Base-by-base conservation (phyloP, 2,888 invertebrate species). In the Mycalesis mineus region DNA sequence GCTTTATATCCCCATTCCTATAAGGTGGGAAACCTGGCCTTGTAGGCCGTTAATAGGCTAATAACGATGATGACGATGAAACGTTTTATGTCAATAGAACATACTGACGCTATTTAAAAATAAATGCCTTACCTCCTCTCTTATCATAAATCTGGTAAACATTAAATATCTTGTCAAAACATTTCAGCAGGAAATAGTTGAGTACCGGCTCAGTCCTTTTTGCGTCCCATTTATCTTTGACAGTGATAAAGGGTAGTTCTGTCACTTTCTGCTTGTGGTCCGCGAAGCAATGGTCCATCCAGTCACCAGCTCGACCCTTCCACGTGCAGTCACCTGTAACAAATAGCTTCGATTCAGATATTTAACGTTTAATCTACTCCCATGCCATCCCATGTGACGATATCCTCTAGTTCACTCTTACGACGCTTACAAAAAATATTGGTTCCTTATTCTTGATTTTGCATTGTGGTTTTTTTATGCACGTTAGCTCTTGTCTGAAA, bases 201-300 rank as follows among this genome's bases (percentile, higher is more conserved):
- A 90, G 74, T 0, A 90, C 86, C 0, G 89, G 90, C 54, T 88
- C 88, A 1, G 77, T 82, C 56, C 82, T 79, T 68, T 87, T 90
- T 2, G 88, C 78, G 55, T 88, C 79, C 90, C 90, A 90, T 64
- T 77, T 82, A 66, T 90, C 86, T 65, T 83, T 85, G 56, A 90
- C 80, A 2, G 84, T 86, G 67, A 90, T 89, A 71, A 89, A 90
- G 41, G 90, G 90, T 2, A 90, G 73, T 54, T 90, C 90, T 1
- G 88, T 80, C 57, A 92, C 90, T 65, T 84, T 89, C 55, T 90
- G 80, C 51, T 81, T 78, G 67, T 92, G 92, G 11, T 88, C 79
- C 29, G 68, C 58, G 67, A 91, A 91, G 68, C 92, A 88, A 69
- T 92, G 92, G 64, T 92, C 90, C 81, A 92, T 91, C 92, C 92